phyloP scores from a whole-genome alignment of 2,113 vertebrate species.

The Neogobius melanostomus region DNA sequence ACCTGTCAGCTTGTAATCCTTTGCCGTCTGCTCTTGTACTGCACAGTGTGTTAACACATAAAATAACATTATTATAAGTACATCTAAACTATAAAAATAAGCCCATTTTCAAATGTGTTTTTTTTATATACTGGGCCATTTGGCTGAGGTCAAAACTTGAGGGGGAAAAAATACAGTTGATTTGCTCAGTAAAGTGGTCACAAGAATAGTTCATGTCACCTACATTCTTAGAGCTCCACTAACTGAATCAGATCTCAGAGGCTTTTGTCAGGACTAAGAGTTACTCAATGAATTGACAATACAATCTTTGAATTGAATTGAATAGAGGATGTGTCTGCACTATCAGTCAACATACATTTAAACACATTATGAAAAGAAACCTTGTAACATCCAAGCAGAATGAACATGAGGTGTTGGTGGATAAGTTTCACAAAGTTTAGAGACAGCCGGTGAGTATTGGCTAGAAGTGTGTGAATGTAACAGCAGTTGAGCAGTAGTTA shows the following conservation, averaged over 20 bases:
- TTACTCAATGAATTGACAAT: conserved; percentile 19
- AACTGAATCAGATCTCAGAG: conserved; percentile 36
- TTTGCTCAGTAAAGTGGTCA: conserved; percentile 61
- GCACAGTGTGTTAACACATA: conserved; percentile 23
- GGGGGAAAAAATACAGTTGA: conserved; percentile 39
- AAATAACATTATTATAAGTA: conserved; percentile 22
- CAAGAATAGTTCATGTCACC: conserved; percentile 51
- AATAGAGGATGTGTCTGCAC: neutral
- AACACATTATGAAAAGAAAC: neutral
- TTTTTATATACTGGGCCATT: conserved; percentile 2
- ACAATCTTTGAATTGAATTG: no score
- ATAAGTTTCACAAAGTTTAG: neutral
- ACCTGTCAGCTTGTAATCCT: conserved; percentile 5
- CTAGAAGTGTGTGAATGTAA: neutral
- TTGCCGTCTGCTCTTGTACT: conserved; percentile 34
- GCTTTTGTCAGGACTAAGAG: conserved; percentile 27
- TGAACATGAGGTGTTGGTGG: neutral
- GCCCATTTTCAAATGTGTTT: neutral
- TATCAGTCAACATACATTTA: neutral
- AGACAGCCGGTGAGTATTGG: neutral
- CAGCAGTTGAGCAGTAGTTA: neutral
- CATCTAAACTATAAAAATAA: conserved; percentile 6
- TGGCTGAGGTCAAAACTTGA: conserved; percentile 9
- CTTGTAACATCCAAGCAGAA: conserved; percentile 8
- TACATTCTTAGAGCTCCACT: conserved; percentile 33